phyloP scores from a whole-genome alignment of 2,113 vertebrate genomes.

The Ammodytes marinus region DNA sequence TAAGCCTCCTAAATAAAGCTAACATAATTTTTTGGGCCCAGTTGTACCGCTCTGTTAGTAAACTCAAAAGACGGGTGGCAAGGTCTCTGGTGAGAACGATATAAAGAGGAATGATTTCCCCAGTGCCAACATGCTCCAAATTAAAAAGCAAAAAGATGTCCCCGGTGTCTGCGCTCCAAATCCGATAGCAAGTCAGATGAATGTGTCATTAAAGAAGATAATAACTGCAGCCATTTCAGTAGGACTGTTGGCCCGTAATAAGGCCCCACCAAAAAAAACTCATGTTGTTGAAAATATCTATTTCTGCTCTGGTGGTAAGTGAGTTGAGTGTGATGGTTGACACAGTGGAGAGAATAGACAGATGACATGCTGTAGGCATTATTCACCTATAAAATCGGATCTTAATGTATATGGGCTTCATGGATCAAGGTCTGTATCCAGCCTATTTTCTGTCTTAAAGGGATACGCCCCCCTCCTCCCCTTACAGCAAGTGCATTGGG shows the following conservation, averaged over 20 bases:
- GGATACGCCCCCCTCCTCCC: not conserved
- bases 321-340: slow-evolving; percentile 6
- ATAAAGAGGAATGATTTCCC: slow-evolving; percentile 83
- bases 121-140: slow-evolving; percentile 84
- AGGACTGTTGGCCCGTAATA: slow-evolving; percentile 36
- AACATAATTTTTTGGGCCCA: slow-evolving; percentile 53
- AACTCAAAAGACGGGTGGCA: slow-evolving; percentile 69
- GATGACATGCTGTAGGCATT: not conserved
- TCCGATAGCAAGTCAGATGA: slow-evolving; percentile 73
- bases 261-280: slow-evolving; percentile 33
- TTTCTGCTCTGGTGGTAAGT: slow-evolving; percentile 28
- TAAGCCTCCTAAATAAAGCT: slow-evolving; percentile 29
- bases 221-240: slow-evolving; percentile 52
- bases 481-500: not conserved
- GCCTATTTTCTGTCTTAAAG: not conserved
- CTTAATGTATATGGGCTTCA: not conserved
- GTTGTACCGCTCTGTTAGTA: slow-evolving; percentile 77
- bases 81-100: slow-evolving; percentile 68
- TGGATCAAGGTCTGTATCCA: not conserved
- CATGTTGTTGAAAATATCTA: slow-evolving; percentile 46
- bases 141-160: slow-evolving; percentile 80
- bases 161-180: slow-evolving; percentile 75
- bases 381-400: not conserved
- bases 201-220: slow-evolving; percentile 80
- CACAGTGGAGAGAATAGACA: not conserved